Base-by-base conservation (phyloP, 2,113 vertebrate genomes). In the Callocephalon fimbriatum region DNA sequence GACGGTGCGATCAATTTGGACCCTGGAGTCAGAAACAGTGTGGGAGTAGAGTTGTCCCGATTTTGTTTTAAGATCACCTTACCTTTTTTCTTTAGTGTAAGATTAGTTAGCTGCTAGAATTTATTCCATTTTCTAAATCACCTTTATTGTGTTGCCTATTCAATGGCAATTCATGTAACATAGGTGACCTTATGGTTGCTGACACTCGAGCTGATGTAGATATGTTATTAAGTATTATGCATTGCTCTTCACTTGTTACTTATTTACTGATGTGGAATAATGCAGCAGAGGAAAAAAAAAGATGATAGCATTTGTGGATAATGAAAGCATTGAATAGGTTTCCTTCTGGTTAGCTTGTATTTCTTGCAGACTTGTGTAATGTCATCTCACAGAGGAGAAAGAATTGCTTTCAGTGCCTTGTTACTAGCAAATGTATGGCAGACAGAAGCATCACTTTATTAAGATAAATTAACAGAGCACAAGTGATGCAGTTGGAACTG, bases 191-290 rank as follows among this genome's bases (percentile, higher is more conserved):
- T 59, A 16, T 7, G 54, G 61, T 85, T 79, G 76, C 54, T 71
- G 78, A 61, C 53, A 26, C 58, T 61, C 44, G 61, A 71, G 65
- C 38, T 66, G 86, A 26, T 77, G 83, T 1, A n/a, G 37, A 12
- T 90, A 5, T 27, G 38, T 86, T 83, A 51, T 84, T 92, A 62
- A 58, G 56, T 65, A 32, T 82, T 71, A 42, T 0, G 9, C 21
- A 6, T 40, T 81, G 67, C 65, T 88, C 63, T 94, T 61, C 61
- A 40, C 56, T 95, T 2, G 40, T 65, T 62, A 23, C 37, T 93
- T 94, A 63, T 91, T 93, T 95, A 86, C 90, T 79, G 61, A 70
- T 62, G 56, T 72, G 80, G 65, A 75, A 68, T 87, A 97, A 87
- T 87, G 88, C 65, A 82, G 73, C 47, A 48, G 72, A 76, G 40